Evolutionary conservation across 92 coral and sea anemone genomes (phyloP).

Genomic region (Zoanthus sansibaricus): DNA sequence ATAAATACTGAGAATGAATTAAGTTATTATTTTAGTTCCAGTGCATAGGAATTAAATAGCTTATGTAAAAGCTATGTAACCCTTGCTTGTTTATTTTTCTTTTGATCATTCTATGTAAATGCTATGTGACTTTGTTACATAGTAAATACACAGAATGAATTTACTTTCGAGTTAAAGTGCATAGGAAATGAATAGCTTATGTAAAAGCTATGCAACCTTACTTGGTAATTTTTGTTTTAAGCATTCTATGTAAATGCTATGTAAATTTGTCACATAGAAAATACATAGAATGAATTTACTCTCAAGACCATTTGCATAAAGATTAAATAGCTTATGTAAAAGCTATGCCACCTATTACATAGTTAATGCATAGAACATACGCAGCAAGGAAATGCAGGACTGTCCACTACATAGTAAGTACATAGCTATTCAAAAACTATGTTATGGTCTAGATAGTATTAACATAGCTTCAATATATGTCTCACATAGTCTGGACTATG

Average conservation of each 20-base stretch:
- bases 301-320: not conserved
- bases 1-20: conserved; percentile 14
- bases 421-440: conserved; percentile 18
- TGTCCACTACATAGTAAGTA: not conserved
- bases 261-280: not conserved
- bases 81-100: not conserved
- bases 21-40: not conserved
- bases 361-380: not conserved
- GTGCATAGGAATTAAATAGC: conserved; percentile 13
- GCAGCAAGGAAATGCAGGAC: not conserved
- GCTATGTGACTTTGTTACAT: not conserved
- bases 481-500: too few relatives aligned
- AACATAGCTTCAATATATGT: not conserved
- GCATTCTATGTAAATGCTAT: not conserved
- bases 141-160: conserved; percentile 15
- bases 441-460: not conserved
- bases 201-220: not conserved
- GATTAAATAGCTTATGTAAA: not conserved
- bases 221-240: not conserved
- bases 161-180: conserved; percentile 3
- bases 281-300: not conserved
- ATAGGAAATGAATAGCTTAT: conserved; percentile 10
- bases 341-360: not conserved
- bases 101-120: not conserved
- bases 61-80: not conserved